These are phyloP conservation scores for Nomada ferruginata DNA, from an alignment of 2,888 invertebrate genomes.

Conservation along the genomic window DNA sequence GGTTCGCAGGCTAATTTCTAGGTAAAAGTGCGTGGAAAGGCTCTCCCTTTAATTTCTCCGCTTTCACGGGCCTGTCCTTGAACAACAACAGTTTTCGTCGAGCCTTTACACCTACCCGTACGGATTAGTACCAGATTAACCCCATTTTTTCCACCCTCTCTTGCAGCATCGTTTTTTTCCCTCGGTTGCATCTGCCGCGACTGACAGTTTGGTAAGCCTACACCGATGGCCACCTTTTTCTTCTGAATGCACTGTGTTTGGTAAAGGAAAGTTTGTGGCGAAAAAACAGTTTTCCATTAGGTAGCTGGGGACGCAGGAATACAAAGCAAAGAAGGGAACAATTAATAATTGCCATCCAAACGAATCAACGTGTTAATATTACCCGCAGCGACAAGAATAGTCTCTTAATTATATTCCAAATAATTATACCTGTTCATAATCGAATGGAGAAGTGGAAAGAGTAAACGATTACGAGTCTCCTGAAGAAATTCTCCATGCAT, in stretches of 20 bases:
- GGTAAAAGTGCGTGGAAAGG: conserved; percentile 48
- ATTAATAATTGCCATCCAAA: too few species aligned
- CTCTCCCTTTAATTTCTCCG: conserved; percentile 52
- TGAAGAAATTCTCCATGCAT: too few species aligned
- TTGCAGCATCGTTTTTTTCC: conserved; percentile 21
- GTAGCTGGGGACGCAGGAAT: too few species aligned
- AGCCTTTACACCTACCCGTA: conserved; percentile 24
- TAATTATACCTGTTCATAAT: too few species aligned
- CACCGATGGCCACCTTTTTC: conserved; percentile 12
- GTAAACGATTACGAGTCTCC: too few species aligned
- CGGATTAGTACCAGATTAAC: conserved; percentile 77
- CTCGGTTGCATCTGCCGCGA: conserved; percentile 24
- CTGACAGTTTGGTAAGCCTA: conserved; percentile 14
- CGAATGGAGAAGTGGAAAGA: too few species aligned
- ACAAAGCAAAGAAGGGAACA: too few species aligned
- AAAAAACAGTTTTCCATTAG: neutral
- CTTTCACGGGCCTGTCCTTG: conserved; percentile 67
- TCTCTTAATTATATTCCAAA: too few species aligned
- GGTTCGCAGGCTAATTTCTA: conserved; percentile 49
- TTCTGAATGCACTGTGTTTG: neutral
- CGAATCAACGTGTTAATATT: too few species aligned
- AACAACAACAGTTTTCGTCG: conserved; percentile 10
- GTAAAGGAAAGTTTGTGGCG: too few species aligned
- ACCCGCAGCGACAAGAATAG: too few species aligned
- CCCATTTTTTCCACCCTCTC: conserved; percentile 69